Base-by-base conservation (phyloP, 92 coral and sea anemone genomes). In the Scolanthus callimorphus region DNA sequence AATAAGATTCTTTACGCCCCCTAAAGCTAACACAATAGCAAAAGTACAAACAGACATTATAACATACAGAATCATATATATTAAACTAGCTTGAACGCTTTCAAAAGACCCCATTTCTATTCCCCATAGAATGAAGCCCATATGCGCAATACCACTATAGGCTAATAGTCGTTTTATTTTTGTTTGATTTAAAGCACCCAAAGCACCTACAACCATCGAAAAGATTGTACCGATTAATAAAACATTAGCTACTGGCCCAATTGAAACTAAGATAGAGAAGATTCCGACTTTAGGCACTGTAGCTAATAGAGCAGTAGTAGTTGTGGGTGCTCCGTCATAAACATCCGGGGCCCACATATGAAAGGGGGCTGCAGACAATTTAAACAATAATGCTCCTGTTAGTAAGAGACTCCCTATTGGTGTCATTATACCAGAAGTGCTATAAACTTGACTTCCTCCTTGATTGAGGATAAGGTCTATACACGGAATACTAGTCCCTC, bases 261-360 rank as follows among this genome's bases (percentile, higher is more conserved):
- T 86, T 67, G 80, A 74, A 59, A 82, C 76, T 61, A 81, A 71
- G 67, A 86, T 76, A 69, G 95, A 82, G 69, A 81, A 76, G 27
- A 75, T 49, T n/a, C 77, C 95, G 28, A 76, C 69, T 65, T 86
- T 86, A 25, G 95, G 95, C 50, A 75, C 95, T 41, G 55, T 86
- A 25, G 88, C 82, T 55, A 86, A 81, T 52, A 86, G 53, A 62
- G 84, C 85, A 55, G 84, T 69, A 46, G 83, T 78, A 31, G 80
- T 75, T 48, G 95, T 86, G 48, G 95, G 88, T 46, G 88, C 95
- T 41, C 95, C 95, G 44, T 86, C 89, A 65, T 86, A 86, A 37
- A 86, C 95, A 68, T 86, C 95, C 37, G 95, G 95, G 31, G 84
- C 95, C 76, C 94, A 85, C 94, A 85, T 85, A 80, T 85, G 94